phyloP scores from a whole-genome alignment of 2,113 vertebrate genomes.

The Thamnophis sirtalis region DNA sequence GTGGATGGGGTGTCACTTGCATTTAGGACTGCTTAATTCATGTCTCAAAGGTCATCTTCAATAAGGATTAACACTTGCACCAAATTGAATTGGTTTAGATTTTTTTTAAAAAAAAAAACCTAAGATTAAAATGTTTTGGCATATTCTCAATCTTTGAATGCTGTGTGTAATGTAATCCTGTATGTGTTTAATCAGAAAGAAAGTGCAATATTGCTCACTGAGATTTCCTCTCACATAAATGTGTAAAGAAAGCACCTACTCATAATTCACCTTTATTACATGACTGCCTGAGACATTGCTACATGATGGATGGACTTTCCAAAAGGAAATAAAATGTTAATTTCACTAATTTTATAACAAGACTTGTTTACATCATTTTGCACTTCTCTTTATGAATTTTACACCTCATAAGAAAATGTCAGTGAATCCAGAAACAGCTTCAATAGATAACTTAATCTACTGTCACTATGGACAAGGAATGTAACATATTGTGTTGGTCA shows the following conservation, averaged over 20 bases:
- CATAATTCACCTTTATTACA: background rate
- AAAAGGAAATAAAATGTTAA: slow-evolving; percentile 33
- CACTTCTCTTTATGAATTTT: background rate
- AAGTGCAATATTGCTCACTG: background rate
- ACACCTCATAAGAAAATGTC: background rate
- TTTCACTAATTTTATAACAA: background rate
- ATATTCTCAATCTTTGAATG: slow-evolving; percentile 14
- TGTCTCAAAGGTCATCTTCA: background rate
- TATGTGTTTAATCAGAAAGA: background rate
- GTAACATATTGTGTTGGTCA: background rate
- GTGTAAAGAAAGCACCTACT: background rate
- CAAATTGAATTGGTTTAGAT: slow-evolving; percentile 45
- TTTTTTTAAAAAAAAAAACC: slow-evolving; percentile 21
- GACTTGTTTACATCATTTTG: background rate
- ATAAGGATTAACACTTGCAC: slow-evolving; percentile 27
- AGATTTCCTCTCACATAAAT: background rate
- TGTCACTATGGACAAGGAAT: background rate
- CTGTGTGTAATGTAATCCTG: background rate
- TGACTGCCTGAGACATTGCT: background rate
- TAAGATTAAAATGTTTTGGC: slow-evolving; percentile 11
- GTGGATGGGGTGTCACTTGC: background rate
- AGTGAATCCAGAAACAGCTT: background rate
- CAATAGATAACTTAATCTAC: background rate
- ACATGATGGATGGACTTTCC: slow-evolving; percentile 36
- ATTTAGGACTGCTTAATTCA: background rate